Conservation (phyloP, 1,140 invertebrate genomes). For the Luehdorfia chinensis region DNA sequence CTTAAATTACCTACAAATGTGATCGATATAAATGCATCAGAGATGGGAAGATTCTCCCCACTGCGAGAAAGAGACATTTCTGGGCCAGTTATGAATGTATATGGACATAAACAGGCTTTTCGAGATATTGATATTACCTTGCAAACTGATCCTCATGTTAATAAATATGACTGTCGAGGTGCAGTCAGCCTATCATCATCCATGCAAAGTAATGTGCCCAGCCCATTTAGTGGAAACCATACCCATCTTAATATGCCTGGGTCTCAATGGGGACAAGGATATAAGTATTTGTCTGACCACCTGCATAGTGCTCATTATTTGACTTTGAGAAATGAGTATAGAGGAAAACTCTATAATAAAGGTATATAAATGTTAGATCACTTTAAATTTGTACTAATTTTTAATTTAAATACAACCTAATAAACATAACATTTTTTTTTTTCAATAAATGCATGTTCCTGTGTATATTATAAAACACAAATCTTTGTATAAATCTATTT, state of each 20-base stretch:
- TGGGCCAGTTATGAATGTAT: conserved; percentile 76
- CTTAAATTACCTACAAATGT: conserved; percentile 70
- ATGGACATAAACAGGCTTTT: conserved; percentile 41
- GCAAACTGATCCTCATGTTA: conserved; percentile 77
- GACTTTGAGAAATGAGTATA: conserved; percentile 70
- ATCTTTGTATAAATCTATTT: too few species aligned
- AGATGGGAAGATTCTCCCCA: conserved; percentile 81
- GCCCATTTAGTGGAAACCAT: conserved; percentile 80
- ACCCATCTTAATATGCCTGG: conserved; percentile 86
- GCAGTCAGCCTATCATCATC: conserved; percentile 81
- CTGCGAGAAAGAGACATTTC: conserved; percentile 79
- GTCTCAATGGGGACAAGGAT: conserved; percentile 81
- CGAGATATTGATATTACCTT: conserved; percentile 58
- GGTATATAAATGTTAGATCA: conserved; percentile 38
- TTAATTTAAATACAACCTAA: too few species aligned
- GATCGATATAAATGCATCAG: conserved; percentile 79
- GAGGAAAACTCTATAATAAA: conserved; percentile 38
- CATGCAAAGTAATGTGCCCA: conserved; percentile 86
- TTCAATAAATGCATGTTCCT: too few species aligned
- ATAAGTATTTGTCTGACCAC: conserved; percentile 83
- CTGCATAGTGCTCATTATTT: conserved; percentile 80
- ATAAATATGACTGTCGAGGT: conserved; percentile 84
- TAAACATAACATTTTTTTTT: too few species aligned
- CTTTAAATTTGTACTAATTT: too few species aligned
- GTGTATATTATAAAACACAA: too few species aligned